phyloP scores from a whole-genome alignment of 1,140 invertebrate genomes.

The Drosophila albomicans region DNA sequence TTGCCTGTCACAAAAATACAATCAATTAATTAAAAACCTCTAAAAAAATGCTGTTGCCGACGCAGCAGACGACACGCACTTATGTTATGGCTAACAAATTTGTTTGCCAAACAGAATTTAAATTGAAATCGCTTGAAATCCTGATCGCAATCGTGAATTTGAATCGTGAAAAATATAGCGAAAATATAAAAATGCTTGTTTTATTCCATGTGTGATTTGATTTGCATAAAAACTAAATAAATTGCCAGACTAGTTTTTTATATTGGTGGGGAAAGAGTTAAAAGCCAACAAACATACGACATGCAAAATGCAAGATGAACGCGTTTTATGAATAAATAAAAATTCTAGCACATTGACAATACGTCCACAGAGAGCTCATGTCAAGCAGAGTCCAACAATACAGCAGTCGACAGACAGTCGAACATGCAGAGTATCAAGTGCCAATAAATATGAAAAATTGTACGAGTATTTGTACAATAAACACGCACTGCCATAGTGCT shows the following conservation, averaged over 20 bases:
- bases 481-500: slow-evolving; percentile 29
- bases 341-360: slow-evolving; percentile 48
- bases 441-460: slow-evolving; percentile 68
- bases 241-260: slow-evolving; percentile 48
- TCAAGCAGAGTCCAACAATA: slow-evolving; percentile 3
- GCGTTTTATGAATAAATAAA: slow-evolving; percentile 65
- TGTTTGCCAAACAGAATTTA: slow-evolving; percentile 52
- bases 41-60: slow-evolving; percentile 35
- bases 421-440: slow-evolving; percentile 44
- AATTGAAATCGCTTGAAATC: slow-evolving; percentile 49
- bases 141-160: slow-evolving; percentile 8
- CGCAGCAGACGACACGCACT: slow-evolving; percentile 23
- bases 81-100: slow-evolving; percentile 43
- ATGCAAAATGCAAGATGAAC: slow-evolving; percentile 32
- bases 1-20: slow-evolving; percentile 60
- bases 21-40: slow-evolving; percentile 70
- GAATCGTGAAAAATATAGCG: neutral
- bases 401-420: neutral
- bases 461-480: slow-evolving; percentile 43
- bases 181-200: slow-evolving; percentile 54
- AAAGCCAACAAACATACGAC: slow-evolving; percentile 41
- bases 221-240: slow-evolving; percentile 78
- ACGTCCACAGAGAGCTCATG: slow-evolving; percentile 10
- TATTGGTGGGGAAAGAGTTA: slow-evolving; percentile 17
- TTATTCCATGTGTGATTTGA: slow-evolving; percentile 58